phyloP scores from a whole-genome alignment of 2,888 invertebrate genomes.

The Polietes domitor region DNA sequence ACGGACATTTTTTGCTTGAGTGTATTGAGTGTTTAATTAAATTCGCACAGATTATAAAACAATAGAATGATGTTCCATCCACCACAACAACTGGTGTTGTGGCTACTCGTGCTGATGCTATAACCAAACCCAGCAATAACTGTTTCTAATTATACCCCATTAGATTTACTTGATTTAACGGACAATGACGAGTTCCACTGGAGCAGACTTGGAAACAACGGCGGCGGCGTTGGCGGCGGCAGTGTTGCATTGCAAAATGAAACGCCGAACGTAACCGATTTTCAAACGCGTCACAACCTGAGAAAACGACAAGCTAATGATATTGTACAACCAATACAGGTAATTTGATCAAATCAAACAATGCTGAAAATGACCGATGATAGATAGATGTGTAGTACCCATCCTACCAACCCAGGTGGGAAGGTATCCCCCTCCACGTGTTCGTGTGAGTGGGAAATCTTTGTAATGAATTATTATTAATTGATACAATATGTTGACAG shows the following conservation, averaged over 20 bases:
- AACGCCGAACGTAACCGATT: conserved; percentile 59
- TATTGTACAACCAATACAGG: conserved; percentile 68
- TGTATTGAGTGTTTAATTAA: not conserved
- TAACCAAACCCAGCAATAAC: not conserved
- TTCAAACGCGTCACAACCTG: conserved; percentile 73
- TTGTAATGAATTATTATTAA: not conserved
- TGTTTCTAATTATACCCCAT: conserved; percentile 8
- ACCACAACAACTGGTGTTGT: not conserved
- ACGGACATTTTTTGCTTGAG: conserved; percentile 15
- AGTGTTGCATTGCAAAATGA: conserved; percentile 45
- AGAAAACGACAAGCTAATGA: conserved; percentile 71
- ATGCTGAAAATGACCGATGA: not conserved
- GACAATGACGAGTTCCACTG: conserved; percentile 76
- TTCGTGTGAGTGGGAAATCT: not conserved
- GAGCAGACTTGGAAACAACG: conserved; percentile 72
- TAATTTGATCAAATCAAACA: conserved; percentile 57
- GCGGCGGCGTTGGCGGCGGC: conserved; percentile 28
- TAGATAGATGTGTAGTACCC: not conserved
- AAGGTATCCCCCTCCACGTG: not conserved
- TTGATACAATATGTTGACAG: conserved; percentile 32
- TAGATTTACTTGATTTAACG: conserved; percentile 75
- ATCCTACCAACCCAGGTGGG: too few relatives aligned
- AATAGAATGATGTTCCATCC: conserved; percentile 25
- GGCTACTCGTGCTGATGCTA: not conserved
- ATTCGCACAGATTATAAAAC: not conserved